phyloP scores from a whole-genome alignment of 1,140 invertebrate species.

The Drosophila melanica region DNA sequence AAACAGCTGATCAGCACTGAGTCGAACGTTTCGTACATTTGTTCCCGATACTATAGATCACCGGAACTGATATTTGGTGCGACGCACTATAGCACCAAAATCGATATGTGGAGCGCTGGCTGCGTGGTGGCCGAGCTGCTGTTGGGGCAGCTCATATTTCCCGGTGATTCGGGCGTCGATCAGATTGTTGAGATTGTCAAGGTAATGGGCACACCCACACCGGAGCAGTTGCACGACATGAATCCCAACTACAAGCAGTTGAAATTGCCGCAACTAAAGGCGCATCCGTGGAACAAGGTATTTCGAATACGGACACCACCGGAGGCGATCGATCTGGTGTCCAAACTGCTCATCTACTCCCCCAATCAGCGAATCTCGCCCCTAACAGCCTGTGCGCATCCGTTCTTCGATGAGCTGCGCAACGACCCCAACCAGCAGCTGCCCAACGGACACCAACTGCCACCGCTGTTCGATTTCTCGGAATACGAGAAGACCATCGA shows the following conservation, averaged over 20 bases:
- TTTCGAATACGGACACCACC: conserved; percentile 64
- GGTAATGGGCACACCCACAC: conserved; percentile 98
- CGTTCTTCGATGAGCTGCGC: conserved; percentile 70
- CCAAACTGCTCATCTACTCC: conserved; percentile 63
- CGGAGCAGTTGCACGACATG: conserved; percentile 99
- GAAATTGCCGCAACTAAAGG: conserved; percentile 99
- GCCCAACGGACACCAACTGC: conserved; percentile 55
- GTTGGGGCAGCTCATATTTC: conserved; percentile 99
- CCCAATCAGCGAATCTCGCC: conserved; percentile 49
- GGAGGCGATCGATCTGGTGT: conserved; percentile 70
- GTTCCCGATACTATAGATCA: conserved; percentile 99
- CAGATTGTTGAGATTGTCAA: conserved; percentile 99
- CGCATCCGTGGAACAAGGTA: conserved; percentile 99
- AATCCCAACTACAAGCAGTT: conserved; percentile 99
- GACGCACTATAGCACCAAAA: conserved; percentile 99
- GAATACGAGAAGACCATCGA: conserved; percentile 59
- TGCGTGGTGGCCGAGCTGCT: conserved; percentile 99
- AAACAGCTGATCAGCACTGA: conserved; percentile 98
- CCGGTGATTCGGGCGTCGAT: conserved; percentile 99
- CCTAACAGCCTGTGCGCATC: conserved; percentile 61
- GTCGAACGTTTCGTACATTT: conserved; percentile 99
- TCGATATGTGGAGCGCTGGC: conserved; percentile 99
- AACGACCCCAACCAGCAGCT: conserved; percentile 56
- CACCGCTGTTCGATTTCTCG: conserved; percentile 61
- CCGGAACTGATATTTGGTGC: conserved; percentile 99